Evolutionary conservation across 2,888 invertebrate species (phyloP).

Genomic region (Limulus polyphemus): DNA sequence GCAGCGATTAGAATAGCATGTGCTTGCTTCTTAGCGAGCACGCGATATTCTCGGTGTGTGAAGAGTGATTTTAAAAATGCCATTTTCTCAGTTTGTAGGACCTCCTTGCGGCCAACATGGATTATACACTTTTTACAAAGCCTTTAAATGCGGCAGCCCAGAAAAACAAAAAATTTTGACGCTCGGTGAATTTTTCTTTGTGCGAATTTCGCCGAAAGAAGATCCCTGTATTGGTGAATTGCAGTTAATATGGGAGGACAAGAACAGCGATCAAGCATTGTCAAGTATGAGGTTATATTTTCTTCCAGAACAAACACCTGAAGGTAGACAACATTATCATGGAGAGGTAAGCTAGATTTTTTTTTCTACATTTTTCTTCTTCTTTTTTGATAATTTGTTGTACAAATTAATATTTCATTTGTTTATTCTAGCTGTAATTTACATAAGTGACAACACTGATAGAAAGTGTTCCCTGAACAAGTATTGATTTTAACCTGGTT

Average conservation of each 20-base stretch:
- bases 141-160: not conserved
- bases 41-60: too few relatives aligned
- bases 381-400: too few relatives aligned
- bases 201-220: constrained; percentile 75
- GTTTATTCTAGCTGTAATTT: too few relatives aligned
- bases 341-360: constrained; percentile 58
- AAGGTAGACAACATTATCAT: constrained; percentile 54
- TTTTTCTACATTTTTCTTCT: too few relatives aligned
- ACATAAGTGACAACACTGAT: too few relatives aligned
- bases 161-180: not conserved
- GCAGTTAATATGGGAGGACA: constrained; percentile 78
- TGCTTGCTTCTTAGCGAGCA: too few relatives aligned
- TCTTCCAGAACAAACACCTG: constrained; percentile 81
- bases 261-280: constrained; percentile 62
- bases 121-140: not conserved
- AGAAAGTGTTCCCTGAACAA: too few relatives aligned
- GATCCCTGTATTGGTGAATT: constrained; percentile 77
- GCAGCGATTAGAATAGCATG: too few relatives aligned
- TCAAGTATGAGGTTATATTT: constrained; percentile 76
- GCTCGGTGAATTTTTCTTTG: constrained; percentile 76
- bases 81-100: not conserved
- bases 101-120: not conserved
- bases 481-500: too few relatives aligned
- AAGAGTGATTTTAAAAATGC: too few relatives aligned
- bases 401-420: too few relatives aligned